These are phyloP conservation scores for Pagrus major DNA, from an alignment of 2,113 vertebrate species.

Conservation along the genomic window DNA sequence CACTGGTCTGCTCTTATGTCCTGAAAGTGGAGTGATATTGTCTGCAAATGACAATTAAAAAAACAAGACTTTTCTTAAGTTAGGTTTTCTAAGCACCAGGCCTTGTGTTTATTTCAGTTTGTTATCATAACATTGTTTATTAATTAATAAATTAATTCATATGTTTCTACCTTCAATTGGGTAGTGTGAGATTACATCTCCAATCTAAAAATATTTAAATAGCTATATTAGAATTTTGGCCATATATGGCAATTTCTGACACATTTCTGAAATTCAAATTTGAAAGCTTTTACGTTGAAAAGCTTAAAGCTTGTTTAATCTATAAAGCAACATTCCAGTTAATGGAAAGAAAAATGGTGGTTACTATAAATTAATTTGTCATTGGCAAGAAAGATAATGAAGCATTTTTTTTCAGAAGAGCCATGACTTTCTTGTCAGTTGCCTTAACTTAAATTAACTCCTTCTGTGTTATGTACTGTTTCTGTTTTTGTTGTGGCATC, in stretches of 20 bases:
- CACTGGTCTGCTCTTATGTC: neutral
- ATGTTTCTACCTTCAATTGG: neutral
- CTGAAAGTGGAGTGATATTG: neutral
- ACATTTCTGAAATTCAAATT: neutral
- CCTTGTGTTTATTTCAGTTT: neutral
- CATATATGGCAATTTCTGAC: neutral
- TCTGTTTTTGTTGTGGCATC: slow-evolving; percentile 19
- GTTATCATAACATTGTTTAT: neutral
- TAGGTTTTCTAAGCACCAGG: neutral
- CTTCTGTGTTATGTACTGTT: neutral
- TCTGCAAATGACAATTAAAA: neutral
- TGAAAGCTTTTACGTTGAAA: neutral
- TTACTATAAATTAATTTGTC: neutral
- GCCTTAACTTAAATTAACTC: slow-evolving; percentile 54
- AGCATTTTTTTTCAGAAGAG: neutral
- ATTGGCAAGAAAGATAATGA: neutral
- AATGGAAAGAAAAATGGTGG: neutral
- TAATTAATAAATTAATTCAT: neutral
- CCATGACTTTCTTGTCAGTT: slow-evolving; percentile 30
- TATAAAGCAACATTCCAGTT: slow-evolving; percentile 9
- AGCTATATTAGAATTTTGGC: neutral
- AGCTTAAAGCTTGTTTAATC: neutral
- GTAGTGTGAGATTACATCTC: neutral
- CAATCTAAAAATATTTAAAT: neutral
- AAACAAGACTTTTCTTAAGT: neutral